Evolutionary conservation across 2,113 vertebrate species (phyloP).

Genomic region (Elanoides forficatus): DNA sequence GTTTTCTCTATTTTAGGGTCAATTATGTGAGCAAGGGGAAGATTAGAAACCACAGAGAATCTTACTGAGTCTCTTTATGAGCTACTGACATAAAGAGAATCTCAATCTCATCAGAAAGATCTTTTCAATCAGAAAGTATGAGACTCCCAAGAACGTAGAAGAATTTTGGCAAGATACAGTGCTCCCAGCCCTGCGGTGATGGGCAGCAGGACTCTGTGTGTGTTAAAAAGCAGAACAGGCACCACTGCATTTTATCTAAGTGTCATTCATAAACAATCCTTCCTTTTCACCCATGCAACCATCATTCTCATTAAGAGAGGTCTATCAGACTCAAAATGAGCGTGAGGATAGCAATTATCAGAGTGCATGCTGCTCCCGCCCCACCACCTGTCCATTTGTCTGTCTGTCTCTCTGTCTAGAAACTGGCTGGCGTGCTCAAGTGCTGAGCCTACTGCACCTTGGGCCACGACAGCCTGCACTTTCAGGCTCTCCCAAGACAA

Average conservation of each 20-base stretch:
- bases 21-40: background rate
- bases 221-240: background rate
- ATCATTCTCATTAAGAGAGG: background rate
- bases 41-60: background rate
- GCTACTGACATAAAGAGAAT: background rate
- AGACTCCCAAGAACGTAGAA: background rate
- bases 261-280: background rate
- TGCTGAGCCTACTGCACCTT: background rate
- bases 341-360: background rate
- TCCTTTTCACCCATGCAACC: background rate
- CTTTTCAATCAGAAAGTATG: background rate
- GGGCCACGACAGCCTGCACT: background rate
- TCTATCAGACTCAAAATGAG: background rate
- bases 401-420: background rate
- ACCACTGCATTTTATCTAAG: background rate
- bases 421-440: accelerated
- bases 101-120: background rate
- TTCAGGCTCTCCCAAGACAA: background rate
- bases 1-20: background rate
- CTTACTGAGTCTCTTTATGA: background rate
- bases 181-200: background rate
- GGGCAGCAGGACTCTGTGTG: background rate
- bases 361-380: background rate
- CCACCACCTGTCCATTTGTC: background rate
- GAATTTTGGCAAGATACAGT: background rate